These are phyloP conservation scores for Nematopogon swammerdamellus DNA, from an alignment of 2,888 invertebrate genomes.

Conservation along the genomic window DNA sequence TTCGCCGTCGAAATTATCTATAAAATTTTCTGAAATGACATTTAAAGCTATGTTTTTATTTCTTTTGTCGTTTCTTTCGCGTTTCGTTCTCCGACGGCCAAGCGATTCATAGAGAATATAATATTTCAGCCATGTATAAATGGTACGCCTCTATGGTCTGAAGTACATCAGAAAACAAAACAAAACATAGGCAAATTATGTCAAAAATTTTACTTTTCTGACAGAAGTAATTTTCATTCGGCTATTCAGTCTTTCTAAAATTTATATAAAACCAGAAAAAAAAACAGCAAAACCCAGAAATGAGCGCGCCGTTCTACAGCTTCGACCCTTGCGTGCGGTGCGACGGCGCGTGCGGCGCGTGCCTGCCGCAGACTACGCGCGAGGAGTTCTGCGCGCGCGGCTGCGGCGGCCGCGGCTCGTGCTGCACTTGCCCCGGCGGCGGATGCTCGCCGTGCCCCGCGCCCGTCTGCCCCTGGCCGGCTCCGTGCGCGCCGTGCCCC, in stretches of 20 bases:
- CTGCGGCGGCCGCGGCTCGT: constrained; percentile 26
- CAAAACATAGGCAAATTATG: too few relatives aligned
- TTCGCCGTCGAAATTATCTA: neutral
- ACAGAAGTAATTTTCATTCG: too few relatives aligned
- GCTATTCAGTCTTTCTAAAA: too few relatives aligned
- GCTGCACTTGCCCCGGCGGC: constrained; percentile 43
- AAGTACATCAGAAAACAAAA: too few relatives aligned
- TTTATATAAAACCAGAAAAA: constrained; percentile 2
- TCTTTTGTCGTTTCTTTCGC: too few relatives aligned
- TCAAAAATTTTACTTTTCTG: too few relatives aligned
- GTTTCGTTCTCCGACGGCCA: too few relatives aligned
- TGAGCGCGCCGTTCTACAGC: constrained; percentile 48
- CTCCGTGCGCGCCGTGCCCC: constrained; percentile 28
- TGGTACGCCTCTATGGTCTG: too few relatives aligned
- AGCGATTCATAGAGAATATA: too few relatives aligned
- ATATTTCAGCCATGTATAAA: too few relatives aligned
- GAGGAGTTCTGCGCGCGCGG: constrained; percentile 34
- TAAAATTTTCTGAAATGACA: too few relatives aligned
- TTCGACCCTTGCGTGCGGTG: constrained; percentile 40
- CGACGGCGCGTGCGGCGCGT: constrained; percentile 39
- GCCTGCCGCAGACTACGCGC: constrained; percentile 38
- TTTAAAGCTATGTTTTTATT: too few relatives aligned
- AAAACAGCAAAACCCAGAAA: constrained; percentile 20
- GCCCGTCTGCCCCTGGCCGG: constrained; percentile 39
- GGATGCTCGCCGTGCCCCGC: constrained; percentile 46